Evolutionary conservation across 2,113 vertebrate species (phyloP).

Genomic region (Nibea coibor): DNA sequence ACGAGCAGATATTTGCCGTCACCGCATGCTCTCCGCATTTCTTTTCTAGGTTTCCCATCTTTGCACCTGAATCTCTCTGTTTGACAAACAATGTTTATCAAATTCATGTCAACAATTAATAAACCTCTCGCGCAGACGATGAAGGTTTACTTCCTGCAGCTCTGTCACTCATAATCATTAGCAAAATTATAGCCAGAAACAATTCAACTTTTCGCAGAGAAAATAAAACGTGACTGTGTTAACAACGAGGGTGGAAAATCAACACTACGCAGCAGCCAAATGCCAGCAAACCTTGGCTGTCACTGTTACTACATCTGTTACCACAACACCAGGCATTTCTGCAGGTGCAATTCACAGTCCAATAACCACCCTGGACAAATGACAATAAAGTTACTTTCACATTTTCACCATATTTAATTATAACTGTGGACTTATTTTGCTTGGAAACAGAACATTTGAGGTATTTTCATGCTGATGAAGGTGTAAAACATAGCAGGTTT

Average conservation of each 20-base stretch:
- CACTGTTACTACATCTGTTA: constrained; percentile 9
- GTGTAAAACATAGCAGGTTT: not conserved
- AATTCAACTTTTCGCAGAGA: not conserved
- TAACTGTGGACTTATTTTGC: not conserved
- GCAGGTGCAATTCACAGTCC: constrained; percentile 19
- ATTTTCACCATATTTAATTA: constrained; percentile 8
- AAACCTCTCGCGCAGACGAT: not conserved
- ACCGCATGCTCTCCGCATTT: not conserved
- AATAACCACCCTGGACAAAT: constrained; percentile 16
- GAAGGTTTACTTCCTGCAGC: not conserved
- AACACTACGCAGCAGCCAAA: constrained; percentile 4
- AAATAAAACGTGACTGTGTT: constrained; percentile 1
- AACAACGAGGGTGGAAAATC: constrained; percentile 7
- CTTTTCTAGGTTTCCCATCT: not conserved
- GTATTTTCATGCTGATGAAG: not conserved
- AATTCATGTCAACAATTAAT: not conserved
- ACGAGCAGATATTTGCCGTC: not conserved
- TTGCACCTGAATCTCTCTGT: not conserved
- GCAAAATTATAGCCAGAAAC: not conserved
- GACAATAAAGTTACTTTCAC: constrained; percentile 22
- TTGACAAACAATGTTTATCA: not conserved
- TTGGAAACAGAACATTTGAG: not conserved
- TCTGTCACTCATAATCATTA: constrained; percentile 7
- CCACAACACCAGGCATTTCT: constrained; percentile 4
- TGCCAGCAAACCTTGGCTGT: constrained; percentile 21